Percentiles rank a stretch among this genome's conserved stretches.
phyloP scores from a whole-genome alignment of 1,140 invertebrate genomes.

The Drosophila ogumai region DNA sequence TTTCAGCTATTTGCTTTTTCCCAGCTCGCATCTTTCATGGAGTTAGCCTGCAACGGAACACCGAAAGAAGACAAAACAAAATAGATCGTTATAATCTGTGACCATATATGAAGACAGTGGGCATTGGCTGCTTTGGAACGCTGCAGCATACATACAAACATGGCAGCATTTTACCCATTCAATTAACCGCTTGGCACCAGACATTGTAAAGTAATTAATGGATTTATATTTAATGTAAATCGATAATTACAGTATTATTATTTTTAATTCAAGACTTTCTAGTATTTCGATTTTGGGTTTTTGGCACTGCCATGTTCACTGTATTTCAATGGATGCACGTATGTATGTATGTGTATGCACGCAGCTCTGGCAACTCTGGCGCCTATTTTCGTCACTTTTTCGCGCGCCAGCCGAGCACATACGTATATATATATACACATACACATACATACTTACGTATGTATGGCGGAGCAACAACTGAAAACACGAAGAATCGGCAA shows the following conservation, averaged over 20 bases:
- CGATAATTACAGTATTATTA: not conserved
- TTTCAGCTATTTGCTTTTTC: slow-evolving; percentile 66
- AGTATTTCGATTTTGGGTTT: not conserved
- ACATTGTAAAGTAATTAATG: not conserved
- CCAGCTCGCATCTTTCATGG: slow-evolving; percentile 77
- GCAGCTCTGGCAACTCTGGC: slow-evolving; percentile 68
- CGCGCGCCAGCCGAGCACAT: slow-evolving; percentile 64
- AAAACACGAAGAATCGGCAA: not conserved
- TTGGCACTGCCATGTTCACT: not conserved
- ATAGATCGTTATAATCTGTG: slow-evolving; percentile 11
- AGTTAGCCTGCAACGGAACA: slow-evolving; percentile 19
- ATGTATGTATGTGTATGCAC: slow-evolving; percentile 2
- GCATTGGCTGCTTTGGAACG: not conserved
- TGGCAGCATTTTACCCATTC: not conserved
- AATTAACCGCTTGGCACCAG: too few species aligned
- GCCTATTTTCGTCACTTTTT: slow-evolving; percentile 81
- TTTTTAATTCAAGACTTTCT: not conserved
- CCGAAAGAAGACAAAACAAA: slow-evolving; percentile 19
- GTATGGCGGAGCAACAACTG: slow-evolving; percentile 25
- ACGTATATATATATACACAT: slow-evolving; percentile 21
- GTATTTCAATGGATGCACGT: slow-evolving; percentile 3
- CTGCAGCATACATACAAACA: not conserved
- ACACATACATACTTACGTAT: slow-evolving; percentile 27
- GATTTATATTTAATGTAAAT: too few species aligned
- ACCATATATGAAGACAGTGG: slow-evolving; percentile 17